Conservation (phyloP, 2,113 vertebrate species). For the Theristicus caerulescens region DNA sequence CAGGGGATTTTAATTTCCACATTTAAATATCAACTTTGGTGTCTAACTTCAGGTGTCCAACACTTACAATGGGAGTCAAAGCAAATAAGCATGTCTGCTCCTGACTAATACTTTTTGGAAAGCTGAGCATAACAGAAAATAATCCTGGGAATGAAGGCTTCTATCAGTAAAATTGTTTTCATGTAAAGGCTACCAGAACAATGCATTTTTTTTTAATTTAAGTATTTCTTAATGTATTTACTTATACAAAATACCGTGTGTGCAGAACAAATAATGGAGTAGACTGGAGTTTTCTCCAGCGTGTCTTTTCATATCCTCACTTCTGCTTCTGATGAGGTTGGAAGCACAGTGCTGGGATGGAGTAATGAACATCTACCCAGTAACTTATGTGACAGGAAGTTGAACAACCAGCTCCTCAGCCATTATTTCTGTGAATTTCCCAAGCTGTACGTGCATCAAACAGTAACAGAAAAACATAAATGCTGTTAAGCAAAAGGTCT, state of each 20-base stretch:
- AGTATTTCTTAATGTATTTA: not conserved
- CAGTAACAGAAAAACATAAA: constrained; percentile 21
- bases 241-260: not conserved
- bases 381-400: constrained; percentile 69
- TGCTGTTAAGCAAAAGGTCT: not conserved
- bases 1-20: not conserved
- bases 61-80: not conserved
- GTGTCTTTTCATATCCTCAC: not conserved
- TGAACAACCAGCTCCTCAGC: constrained; percentile 32
- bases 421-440: constrained; percentile 49
- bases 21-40: not conserved
- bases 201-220: not conserved
- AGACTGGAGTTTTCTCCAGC: not conserved
- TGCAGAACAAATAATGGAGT: not conserved
- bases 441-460: constrained; percentile 53
- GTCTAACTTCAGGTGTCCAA: not conserved
- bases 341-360: constrained; percentile 9
- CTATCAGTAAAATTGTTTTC: not conserved
- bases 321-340: constrained; percentile 63
- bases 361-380: constrained; percentile 30
- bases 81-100: not conserved
- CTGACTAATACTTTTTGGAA: not conserved
- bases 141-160: not conserved
- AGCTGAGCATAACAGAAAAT: not conserved
- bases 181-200: not conserved